phyloP scores from a whole-genome alignment of 64 coral and sea anemone species.

The Actinia tenebrosa region DNA sequence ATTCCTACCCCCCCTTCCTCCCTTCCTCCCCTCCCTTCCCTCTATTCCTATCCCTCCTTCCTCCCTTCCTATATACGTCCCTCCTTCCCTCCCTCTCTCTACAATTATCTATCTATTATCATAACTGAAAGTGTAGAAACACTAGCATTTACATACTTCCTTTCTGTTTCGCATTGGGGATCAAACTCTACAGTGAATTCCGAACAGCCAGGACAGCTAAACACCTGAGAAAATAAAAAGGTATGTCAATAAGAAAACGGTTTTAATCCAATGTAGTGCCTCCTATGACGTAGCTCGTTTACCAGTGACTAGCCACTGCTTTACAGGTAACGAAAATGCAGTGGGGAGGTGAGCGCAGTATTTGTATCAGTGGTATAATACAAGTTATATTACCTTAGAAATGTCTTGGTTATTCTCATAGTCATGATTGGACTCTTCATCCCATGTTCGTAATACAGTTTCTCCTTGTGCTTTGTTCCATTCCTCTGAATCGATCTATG shows the following conservation, averaged over 20 bases:
- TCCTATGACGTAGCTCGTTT: neutral
- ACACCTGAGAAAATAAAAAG: conserved; percentile 50
- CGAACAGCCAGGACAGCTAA: conserved; percentile 87
- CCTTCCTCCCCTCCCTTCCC: too few relatives aligned
- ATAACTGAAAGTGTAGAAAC: neutral
- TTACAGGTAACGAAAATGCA: neutral
- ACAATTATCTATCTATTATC: too few relatives aligned
- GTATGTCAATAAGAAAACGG: neutral
- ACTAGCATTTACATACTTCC: conserved; percentile 40
- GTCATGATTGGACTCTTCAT: conserved; percentile 82
- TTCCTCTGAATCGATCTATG: conserved; percentile 81
- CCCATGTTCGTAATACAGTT: conserved; percentile 90
- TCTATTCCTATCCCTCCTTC: too few relatives aligned
- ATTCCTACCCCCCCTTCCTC: too few relatives aligned
- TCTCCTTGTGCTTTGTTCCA: conserved; percentile 81
- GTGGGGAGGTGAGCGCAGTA: neutral
- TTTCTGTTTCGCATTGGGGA: conserved; percentile 91
- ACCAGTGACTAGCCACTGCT: neutral
- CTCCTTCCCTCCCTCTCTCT: too few relatives aligned
- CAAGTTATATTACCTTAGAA: conserved; percentile 48
- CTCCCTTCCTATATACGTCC: too few relatives aligned
- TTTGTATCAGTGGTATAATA: neutral
- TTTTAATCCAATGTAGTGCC: neutral
- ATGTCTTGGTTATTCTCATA: conserved; percentile 96
- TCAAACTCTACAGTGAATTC: conserved; percentile 96